Evolutionary conservation across 2,888 invertebrate genomes (phyloP), one percentile per base, ranked within the genome.

Genomic region (Sesamia inferens): DNA sequence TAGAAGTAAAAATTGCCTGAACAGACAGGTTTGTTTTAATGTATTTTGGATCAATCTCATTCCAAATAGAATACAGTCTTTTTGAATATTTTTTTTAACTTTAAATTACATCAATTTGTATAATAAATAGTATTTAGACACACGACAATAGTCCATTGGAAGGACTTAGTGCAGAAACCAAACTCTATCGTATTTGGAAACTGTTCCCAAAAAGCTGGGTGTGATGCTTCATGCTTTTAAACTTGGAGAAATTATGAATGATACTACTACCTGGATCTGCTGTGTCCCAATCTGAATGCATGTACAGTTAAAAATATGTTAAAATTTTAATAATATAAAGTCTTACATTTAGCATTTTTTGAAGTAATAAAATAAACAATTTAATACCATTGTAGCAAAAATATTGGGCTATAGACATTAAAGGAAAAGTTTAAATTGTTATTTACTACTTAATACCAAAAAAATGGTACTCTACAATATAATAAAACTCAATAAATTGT

Each of bases 221-320:
- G 22, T 51, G 51, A 64, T 22, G 58, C 24, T 16, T 19, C 57
- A 74, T 76, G 58, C 58, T 31, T 51, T 31, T 22, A 59, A 68
- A 51, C 39, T 68, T 77, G 13, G 5, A 59, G 39, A 81, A 51
- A 75, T 67, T 65, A 71, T 65, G 55, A 76, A 79, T 83, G 66
- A 87, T 93, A 94, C 93, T 87, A 94, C 94, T 93, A 96, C 95
- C 96, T 96, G 96, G 89, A 96, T 93, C 85, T 96, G 95, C 83
- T 92, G 94, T 51, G 93, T 90, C 89, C 96, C 96, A 85, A 96
- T 92, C 95, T 95, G 93, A 85, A 85, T 83, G 95, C 94, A 92
- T 93, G 93, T 86, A 85, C 64, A 86, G 86, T 87, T 70, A 84
- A 70, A 79, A 58, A 68, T 71, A 14, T 44, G 65, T 74, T 74